Evolutionary conservation across 37 sponge, comb jelly and placozoan species (phyloP).

Genomic region (Hexactinellida sp.): DNA sequence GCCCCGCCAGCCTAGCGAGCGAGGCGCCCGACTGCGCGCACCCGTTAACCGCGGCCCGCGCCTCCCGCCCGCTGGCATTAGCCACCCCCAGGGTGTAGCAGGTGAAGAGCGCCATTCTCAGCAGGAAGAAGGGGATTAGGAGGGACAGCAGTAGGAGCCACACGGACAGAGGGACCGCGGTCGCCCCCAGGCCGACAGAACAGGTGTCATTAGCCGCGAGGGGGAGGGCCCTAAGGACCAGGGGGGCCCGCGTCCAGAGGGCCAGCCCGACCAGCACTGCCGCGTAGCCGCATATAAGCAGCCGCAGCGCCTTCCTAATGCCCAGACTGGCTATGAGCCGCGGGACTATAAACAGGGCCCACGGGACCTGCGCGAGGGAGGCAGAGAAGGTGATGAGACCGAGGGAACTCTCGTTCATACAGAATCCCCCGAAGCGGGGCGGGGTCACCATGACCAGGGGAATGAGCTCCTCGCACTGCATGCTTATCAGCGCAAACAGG

Average conservation of each 20-base stretch:
- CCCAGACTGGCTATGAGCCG: background rate
- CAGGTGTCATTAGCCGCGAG: background rate
- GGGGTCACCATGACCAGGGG: background rate
- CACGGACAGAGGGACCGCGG: background rate
- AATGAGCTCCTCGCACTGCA: background rate
- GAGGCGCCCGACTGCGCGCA: background rate
- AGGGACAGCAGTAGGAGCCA: background rate
- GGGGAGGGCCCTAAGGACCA: background rate
- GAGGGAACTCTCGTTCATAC: background rate
- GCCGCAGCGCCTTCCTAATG: background rate
- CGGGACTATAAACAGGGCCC: background rate
- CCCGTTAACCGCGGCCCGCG: background rate
- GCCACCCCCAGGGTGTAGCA: background rate
- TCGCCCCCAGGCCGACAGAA: background rate
- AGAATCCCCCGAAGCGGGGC: background rate
- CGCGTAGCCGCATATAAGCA: background rate
- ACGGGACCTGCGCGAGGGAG: background rate
- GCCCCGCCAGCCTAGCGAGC: background rate
- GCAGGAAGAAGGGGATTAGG: background rate
- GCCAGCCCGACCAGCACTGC: background rate
- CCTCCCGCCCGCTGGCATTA: background rate
- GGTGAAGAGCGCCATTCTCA: background rate
- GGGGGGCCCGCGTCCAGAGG: background rate
- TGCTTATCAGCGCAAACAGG: background rate
- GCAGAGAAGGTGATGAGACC: background rate